phyloP scores from a whole-genome alignment of 2,797 vertebrate genomes.

The Neopelma chrysocephalum region DNA sequence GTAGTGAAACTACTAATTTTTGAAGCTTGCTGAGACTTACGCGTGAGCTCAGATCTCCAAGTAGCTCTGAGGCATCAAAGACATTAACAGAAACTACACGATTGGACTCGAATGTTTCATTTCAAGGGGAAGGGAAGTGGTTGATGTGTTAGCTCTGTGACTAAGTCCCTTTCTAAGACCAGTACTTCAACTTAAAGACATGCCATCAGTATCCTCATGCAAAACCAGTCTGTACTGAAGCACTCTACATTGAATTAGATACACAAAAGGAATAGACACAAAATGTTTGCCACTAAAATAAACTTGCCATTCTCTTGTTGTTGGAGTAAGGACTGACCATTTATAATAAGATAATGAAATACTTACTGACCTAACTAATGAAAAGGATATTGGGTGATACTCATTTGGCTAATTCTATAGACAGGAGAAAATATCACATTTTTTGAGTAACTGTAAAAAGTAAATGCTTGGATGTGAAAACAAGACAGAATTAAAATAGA shows the following conservation, averaged over 20 bases:
- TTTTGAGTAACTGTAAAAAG: not conserved
- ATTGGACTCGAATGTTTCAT: not conserved
- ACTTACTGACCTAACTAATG: not conserved
- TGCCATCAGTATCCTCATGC: not conserved
- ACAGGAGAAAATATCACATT: not conserved
- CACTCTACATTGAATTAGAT: not conserved
- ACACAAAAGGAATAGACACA: not conserved
- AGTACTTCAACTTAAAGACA: not conserved
- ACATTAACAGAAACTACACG: not conserved
- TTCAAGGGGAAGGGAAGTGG: not conserved
- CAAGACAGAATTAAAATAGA: not conserved
- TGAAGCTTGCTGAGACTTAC: not conserved
- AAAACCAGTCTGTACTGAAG: not conserved
- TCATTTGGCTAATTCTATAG: not conserved
- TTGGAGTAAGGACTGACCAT: not conserved
- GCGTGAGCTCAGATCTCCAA: not conserved
- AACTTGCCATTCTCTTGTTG: not conserved
- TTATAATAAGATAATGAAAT: not conserved
- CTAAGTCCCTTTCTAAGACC: not conserved
- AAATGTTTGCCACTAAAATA: not conserved
- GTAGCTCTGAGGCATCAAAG: not conserved
- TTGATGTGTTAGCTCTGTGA: not conserved
- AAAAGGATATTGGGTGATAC: not conserved
- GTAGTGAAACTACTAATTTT: not conserved
- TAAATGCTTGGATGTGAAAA: not conserved